Conservation (phyloP, 2,113 vertebrate species). For the Brachypteracias leptosomus region DNA sequence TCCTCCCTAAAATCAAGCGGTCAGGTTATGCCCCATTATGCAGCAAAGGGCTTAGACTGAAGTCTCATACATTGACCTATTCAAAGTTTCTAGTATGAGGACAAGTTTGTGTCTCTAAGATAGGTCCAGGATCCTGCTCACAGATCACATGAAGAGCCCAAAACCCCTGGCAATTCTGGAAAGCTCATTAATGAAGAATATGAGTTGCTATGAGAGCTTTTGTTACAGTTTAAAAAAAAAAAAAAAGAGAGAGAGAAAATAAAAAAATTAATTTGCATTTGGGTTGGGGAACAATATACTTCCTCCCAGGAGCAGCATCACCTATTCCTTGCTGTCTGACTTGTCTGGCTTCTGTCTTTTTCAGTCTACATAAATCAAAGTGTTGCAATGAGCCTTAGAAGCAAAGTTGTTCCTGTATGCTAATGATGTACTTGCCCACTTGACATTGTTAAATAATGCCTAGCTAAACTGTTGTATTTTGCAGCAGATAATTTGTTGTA, state of each 20-base stretch:
- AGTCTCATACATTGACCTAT: neutral
- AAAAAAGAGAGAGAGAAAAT: fast-evolving
- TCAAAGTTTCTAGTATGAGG: neutral
- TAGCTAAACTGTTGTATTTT: neutral
- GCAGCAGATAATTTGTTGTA: neutral
- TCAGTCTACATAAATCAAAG: neutral
- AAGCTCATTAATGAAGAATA: neutral
- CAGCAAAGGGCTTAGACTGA: neutral
- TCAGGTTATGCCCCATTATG: neutral
- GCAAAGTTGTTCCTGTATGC: neutral
- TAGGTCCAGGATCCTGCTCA: neutral
- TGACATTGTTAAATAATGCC: neutral
- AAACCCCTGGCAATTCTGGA: neutral
- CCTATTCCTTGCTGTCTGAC: neutral
- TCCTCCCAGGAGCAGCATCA: neutral
- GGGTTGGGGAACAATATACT: neutral
- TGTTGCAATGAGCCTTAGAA: neutral
- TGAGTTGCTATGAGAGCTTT: neutral
- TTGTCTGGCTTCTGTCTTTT: neutral
- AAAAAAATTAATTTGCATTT: neutral
- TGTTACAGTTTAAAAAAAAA: neutral
- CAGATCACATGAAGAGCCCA: neutral
- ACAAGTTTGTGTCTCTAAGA: neutral
- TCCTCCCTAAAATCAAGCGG: neutral
- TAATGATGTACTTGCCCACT: neutral